These are phyloP conservation scores for Allygus modestus DNA, from an alignment of 2,888 invertebrate genomes.

Conservation along the genomic window DNA sequence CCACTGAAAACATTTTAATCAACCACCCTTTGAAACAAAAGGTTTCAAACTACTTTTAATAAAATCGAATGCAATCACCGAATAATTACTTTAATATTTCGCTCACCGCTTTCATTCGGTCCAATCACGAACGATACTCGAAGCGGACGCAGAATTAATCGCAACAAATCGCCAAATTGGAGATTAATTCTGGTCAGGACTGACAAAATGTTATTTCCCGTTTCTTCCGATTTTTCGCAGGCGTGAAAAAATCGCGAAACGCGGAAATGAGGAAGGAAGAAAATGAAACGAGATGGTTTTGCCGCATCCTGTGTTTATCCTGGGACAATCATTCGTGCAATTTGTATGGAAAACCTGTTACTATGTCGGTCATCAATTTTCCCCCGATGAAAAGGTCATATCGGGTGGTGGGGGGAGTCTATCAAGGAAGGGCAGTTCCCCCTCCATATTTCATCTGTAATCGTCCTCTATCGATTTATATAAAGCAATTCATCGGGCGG, in stretches of 20 bases:
- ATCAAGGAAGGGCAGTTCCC: conserved; percentile 57
- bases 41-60: neutral
- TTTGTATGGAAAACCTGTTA: conserved; percentile 75
- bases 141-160: conserved; percentile 22
- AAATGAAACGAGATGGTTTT: conserved; percentile 52
- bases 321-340: conserved; percentile 69
- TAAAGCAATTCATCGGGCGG: conserved; percentile 51
- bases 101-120: neutral
- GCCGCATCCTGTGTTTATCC: conserved; percentile 10
- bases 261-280: conserved; percentile 52
- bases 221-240: conserved; percentile 1
- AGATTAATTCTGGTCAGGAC: conserved; percentile 33
- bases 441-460: conserved; percentile 62
- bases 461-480: conserved; percentile 61
- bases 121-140: neutral
- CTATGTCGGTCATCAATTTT: conserved; percentile 70
- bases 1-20: too few species aligned
- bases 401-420: conserved; percentile 31
- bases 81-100: neutral
- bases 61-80: neutral
- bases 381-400: conserved; percentile 61
- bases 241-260: conserved; percentile 37
- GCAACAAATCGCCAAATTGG: conserved; percentile 2
- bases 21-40: too few species aligned
- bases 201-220: conserved; percentile 34